Evolutionary conservation across 2,113 vertebrate genomes (phyloP).

Genomic region (Dasyurus viverrinus): DNA sequence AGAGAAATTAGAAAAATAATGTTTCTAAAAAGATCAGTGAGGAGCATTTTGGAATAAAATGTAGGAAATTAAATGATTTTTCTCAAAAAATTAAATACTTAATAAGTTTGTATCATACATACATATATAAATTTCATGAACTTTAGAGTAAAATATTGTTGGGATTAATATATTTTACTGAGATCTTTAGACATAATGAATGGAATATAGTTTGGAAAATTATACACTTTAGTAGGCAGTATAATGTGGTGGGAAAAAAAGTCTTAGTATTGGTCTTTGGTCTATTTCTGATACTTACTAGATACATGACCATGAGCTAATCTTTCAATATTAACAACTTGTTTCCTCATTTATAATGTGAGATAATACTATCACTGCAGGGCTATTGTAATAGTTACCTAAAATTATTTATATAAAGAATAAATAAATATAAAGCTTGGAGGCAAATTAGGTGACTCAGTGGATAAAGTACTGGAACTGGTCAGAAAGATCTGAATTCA

Average conservation of each 20-base stretch:
- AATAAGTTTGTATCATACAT: not conserved
- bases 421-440: no score
- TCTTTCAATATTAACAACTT: not conserved
- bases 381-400: not conserved
- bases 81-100: not conserved
- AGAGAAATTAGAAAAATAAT: not conserved
- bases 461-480: no score
- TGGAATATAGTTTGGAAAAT: not conserved
- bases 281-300: not conserved
- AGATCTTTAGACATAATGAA: not conserved
- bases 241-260: not conserved
- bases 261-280: not conserved
- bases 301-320: not conserved
- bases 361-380: not conserved
- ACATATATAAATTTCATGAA: not conserved
- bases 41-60: not conserved
- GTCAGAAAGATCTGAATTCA: no score
- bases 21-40: not conserved
- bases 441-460: no score
- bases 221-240: not conserved
- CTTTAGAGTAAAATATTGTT: not conserved
- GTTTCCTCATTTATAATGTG: not conserved
- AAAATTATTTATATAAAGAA: not conserved
- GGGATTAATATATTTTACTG: not conserved
- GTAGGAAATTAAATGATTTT: not conserved